Conservation (phyloP, 2,888 invertebrate genomes). For the Chromoteleia sp. region DNA sequence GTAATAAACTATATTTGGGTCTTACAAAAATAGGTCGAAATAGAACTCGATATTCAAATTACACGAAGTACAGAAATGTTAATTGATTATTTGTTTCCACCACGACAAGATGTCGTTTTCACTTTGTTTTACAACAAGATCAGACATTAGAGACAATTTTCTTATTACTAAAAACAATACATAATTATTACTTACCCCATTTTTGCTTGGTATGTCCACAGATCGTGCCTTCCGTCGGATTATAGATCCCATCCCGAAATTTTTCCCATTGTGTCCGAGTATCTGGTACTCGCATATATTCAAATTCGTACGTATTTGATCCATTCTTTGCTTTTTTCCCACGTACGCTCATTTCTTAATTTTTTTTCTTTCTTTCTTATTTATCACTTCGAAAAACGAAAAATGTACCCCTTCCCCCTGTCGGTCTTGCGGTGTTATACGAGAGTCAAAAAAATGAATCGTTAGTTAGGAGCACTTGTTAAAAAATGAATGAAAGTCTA, state of each 20-base stretch:
- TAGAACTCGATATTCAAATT: neutral
- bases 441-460: neutral
- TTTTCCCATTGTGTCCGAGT: conserved; percentile 78
- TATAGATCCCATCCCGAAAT: conserved; percentile 84
- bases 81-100: neutral
- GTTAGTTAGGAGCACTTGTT: neutral
- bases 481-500: neutral
- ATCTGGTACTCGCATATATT: conserved; percentile 78
- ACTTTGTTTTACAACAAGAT: neutral
- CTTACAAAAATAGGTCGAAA: conserved; percentile 11
- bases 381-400: neutral
- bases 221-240: conserved; percentile 87
- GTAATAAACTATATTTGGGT: conserved; percentile 14
- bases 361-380: neutral
- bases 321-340: conserved; percentile 75
- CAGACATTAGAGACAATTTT: no score
- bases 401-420: no score
- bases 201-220: conserved; percentile 87
- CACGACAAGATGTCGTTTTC: neutral
- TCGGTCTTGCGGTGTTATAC: no score
- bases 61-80: neutral
- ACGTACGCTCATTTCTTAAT: conserved; percentile 73
- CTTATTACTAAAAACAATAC: no score
- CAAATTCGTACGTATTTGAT: conserved; percentile 73
- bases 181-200: conserved; percentile 87